Percentiles rank a stretch among this genome's conserved stretches.
Evolutionary conservation across 2,113 vertebrate genomes (phyloP).

Genomic region (Trematocara stigmaticum): DNA sequence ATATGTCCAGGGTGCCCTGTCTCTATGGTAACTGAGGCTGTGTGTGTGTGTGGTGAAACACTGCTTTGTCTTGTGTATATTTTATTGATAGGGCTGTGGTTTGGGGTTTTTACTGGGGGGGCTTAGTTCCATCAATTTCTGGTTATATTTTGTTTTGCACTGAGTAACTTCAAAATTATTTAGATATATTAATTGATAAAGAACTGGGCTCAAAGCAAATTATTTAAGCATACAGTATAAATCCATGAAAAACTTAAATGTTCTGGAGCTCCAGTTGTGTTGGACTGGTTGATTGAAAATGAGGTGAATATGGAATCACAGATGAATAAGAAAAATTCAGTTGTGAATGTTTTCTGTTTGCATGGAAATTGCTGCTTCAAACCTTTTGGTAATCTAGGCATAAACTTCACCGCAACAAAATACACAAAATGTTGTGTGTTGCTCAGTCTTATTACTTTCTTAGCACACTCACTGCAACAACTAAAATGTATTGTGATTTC

Average conservation of each 20-base stretch:
- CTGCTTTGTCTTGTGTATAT: slow-evolving; percentile 31
- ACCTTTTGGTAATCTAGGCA: not conserved
- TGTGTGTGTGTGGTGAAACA: not conserved
- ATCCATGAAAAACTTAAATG: no score
- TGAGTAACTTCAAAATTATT: not conserved
- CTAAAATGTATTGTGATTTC: not conserved
- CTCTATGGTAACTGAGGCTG: slow-evolving; percentile 72
- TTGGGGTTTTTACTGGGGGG: not conserved
- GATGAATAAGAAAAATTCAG: not conserved
- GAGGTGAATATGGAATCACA: not conserved
- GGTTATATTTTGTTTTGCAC: not conserved
- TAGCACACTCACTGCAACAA: not conserved
- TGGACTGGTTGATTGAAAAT: not conserved
- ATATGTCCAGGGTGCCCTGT: slow-evolving; percentile 60
- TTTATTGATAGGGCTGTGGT: not conserved
- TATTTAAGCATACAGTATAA: not conserved
- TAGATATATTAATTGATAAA: not conserved
- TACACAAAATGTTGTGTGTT: not conserved
- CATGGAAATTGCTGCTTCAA: not conserved
- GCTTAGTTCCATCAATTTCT: not conserved
- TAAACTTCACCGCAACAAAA: not conserved
- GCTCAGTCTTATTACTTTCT: not conserved
- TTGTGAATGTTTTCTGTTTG: not conserved
- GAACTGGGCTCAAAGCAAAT: not conserved
- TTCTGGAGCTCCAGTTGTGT: not conserved